A percentile compares a stretch with the other conserved stretches of the same genome.
Evolutionary conservation across 37 sponge, comb jelly and placozoan genomes (phyloP).

Genomic region (Dysidea cf. avara): DNA sequence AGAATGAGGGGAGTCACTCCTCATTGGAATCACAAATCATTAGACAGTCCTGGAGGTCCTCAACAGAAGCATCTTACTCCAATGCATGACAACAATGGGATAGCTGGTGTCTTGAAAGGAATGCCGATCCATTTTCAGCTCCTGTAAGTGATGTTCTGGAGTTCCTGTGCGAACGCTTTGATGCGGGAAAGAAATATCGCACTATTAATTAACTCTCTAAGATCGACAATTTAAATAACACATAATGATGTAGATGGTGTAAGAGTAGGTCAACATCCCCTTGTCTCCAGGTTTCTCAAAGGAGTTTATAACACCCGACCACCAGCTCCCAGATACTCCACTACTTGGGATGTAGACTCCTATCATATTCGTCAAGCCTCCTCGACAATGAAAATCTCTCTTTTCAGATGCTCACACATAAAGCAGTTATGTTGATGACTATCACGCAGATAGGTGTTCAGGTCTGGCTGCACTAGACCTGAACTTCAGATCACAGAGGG

Average conservation of each 20-base stretch:
- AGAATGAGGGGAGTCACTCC: constrained; percentile 35
- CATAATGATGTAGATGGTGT: constrained; percentile 17
- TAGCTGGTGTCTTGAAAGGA: constrained; percentile 17
- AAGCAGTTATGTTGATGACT: background rate
- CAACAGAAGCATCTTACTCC: constrained; percentile 24
- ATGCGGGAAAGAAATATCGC: constrained; percentile 17
- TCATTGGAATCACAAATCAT: no score
- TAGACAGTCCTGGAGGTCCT: no score
- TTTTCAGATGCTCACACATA: no score
- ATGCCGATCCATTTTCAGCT: constrained; percentile 36
- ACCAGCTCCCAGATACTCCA: no score
- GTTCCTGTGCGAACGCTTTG: constrained; percentile 24
- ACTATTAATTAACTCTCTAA: constrained; percentile 6
- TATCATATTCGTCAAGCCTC: no score
- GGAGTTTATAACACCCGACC: no score
- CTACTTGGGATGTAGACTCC: no score
- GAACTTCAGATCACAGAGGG: background rate
- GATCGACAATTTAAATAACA: constrained; percentile 24
- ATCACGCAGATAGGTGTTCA: constrained; percentile 14
- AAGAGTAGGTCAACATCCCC: no score
- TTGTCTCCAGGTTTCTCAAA: no score
- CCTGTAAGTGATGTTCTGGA: constrained; percentile 26
- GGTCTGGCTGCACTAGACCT: constrained; percentile 3
- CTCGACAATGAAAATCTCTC: no score
- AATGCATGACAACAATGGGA: constrained; percentile 10